A percentile compares a stretch with the other conserved stretches of the same genome.
Conservation (phyloP, 1,140 invertebrate species). For the Bombus sibiricus region DNA sequence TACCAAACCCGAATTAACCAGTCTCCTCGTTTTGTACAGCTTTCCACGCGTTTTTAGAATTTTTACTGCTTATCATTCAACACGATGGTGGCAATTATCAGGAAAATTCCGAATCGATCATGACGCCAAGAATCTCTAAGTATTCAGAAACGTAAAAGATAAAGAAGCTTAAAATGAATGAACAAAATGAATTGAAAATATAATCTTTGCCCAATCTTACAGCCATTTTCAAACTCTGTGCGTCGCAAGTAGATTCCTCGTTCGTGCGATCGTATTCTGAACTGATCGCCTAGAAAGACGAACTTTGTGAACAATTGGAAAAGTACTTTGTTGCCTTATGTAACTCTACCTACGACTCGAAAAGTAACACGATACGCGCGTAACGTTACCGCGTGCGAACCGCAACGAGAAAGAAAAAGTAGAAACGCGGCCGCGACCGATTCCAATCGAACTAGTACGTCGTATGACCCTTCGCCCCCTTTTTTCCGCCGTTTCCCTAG, state of each 20-base stretch:
- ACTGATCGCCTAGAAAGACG: neutral
- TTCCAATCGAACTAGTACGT: constrained; percentile 65
- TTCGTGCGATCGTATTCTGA: neutral
- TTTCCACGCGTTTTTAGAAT: too few relatives aligned
- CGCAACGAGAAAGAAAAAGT: constrained; percentile 58
- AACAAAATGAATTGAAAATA: neutral
- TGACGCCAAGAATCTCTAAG: too few relatives aligned
- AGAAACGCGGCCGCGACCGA: constrained; percentile 62
- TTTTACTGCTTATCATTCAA: too few relatives aligned
- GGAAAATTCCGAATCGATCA: too few relatives aligned
- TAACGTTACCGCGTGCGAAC: constrained; percentile 69
- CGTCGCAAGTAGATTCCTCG: too few relatives aligned
- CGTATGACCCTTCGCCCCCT: constrained; percentile 34
- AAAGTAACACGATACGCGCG: constrained; percentile 62
- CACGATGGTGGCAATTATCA: too few relatives aligned
- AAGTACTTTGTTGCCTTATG: constrained; percentile 46
- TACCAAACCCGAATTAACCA: too few relatives aligned
- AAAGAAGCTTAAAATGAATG: neutral
- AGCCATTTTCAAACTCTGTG: too few relatives aligned
- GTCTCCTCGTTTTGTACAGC: too few relatives aligned
- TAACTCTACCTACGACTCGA: constrained; percentile 52
- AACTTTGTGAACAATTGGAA: neutral
- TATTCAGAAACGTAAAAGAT: too few relatives aligned
- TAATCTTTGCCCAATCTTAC: too few relatives aligned
- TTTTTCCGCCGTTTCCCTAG: constrained; percentile 47